These are phyloP conservation scores for Ammodramus savannarum DNA, from an alignment of 2,113 vertebrate species.

Conservation along the genomic window DNA sequence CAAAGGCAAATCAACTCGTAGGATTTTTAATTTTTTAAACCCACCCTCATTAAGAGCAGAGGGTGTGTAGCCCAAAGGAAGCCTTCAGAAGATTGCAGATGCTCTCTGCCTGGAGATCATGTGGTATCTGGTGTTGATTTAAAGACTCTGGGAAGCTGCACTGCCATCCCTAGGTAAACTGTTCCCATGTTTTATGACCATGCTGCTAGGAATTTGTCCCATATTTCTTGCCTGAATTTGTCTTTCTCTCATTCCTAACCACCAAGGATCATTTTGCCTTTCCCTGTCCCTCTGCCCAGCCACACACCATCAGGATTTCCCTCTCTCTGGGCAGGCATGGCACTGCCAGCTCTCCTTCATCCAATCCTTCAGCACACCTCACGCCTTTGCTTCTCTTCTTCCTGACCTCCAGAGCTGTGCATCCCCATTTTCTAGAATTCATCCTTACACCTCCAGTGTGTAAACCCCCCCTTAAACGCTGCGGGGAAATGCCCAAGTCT, in stretches of 20 bases:
- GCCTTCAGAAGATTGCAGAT: not conserved
- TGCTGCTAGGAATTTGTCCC: not conserved
- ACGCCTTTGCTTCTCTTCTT: not conserved
- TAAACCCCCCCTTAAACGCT: fast-evolving
- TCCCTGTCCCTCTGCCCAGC: not conserved
- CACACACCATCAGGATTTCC: not conserved
- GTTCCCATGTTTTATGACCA: not conserved
- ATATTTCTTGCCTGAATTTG: not conserved
- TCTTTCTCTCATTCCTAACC: not conserved
- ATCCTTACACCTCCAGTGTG: fast-evolving
- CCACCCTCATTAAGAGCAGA: not conserved
- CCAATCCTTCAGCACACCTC: not conserved
- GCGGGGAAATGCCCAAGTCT: not conserved
- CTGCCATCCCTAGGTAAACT: not conserved
- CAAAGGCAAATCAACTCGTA: not conserved
- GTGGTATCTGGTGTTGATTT: not conserved
- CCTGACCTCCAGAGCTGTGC: not conserved
- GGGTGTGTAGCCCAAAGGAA: not conserved
- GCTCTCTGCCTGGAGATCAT: not conserved
- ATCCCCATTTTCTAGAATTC: not conserved
- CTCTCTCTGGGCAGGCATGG: not conserved
- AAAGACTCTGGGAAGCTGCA: not conserved
- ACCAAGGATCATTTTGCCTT: not conserved
- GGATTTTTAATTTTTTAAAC: not conserved
- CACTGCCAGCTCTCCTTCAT: not conserved